Base-by-base conservation (phyloP, 2,797 vertebrate species). In the Mareca penelope region DNA sequence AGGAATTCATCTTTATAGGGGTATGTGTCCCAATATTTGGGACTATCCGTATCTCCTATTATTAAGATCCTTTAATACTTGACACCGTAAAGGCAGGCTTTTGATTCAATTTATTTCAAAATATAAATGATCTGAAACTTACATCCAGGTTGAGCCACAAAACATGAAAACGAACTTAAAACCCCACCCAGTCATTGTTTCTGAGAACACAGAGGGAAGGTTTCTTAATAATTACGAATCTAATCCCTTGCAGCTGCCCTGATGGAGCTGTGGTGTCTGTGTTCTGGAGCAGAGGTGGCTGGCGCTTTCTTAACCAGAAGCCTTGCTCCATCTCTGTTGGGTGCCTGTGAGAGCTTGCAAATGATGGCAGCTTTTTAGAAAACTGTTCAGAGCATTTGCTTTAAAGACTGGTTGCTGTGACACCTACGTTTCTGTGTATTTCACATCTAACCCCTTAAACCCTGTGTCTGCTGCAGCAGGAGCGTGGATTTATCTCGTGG, bases 171-270 rank as follows among this genome's bases (percentile, higher is more conserved):
- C 50, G 40, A 63, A 68, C 7, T 53, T 26, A 60, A 21, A 33
- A 28, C 1, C 1, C 12, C 14, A 6, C 48, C 10, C 10, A 40
- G 42, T 39, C 57, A 40, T 0, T 63, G 19, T 40, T 85, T 77
- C 35, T 73, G 52, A 85, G 68, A 75, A 67, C 0, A 1, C 26
- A 63, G 17, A 50, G 24, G 17, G 69, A 61, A 42, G 5, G 10
- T 65, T 88, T 94, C 37, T 77, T 79, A 22, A 4, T 85, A 15
- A 57, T 80, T 55, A 75, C 73, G 85, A 64, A 35, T 52, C 35
- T 4, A 48, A 15, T 50, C 15, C 10, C 6, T 37, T 79, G 59
- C 40, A 84, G 12, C 50, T 89, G 50, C 52, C 80, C 29, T 85
- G 63, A 72, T 35, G 33, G 72, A 59, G 29, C 37, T 78, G 9